Conservation (phyloP, 92 coral and sea anemone species). For the Palythoa grandis region DNA sequence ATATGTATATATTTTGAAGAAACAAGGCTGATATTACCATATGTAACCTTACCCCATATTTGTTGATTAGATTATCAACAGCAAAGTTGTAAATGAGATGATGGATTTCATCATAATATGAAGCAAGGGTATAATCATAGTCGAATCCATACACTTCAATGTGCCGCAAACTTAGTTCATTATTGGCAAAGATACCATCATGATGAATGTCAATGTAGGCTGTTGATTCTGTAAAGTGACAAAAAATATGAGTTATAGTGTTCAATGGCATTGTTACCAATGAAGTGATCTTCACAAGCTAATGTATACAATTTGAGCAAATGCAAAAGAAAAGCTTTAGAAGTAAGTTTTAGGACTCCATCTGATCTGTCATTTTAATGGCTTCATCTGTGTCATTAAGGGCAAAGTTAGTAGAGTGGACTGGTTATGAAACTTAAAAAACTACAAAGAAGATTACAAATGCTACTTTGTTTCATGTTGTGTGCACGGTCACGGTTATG, state of each 20-base stretch:
- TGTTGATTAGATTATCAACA: constrained; percentile 74
- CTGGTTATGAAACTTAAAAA: no score
- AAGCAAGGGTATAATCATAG: constrained; percentile 95
- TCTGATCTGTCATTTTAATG: no score
- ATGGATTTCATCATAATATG: constrained; percentile 87
- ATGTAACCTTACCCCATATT: constrained; percentile 76
- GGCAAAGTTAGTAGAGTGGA: no score
- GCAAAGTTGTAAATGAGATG: constrained; percentile 90
- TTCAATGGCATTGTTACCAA: not conserved
- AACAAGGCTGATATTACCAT: not conserved
- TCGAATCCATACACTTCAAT: constrained; percentile 98
- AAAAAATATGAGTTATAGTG: not conserved
- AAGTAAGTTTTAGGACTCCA: no score
- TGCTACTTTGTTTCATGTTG: no score
- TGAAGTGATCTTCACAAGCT: not conserved
- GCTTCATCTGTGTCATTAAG: no score
- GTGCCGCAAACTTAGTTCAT: constrained; percentile 90
- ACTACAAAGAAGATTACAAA: no score
- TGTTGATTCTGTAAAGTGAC: constrained; percentile 65
- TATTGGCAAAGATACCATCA: constrained; percentile 90
- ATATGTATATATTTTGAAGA: no score
- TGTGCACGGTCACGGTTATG: no score
- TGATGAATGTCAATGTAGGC: constrained; percentile 65
- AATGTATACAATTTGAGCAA: not conserved
- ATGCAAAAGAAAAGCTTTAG: no score